These are phyloP conservation scores for Uria lomvia DNA, from an alignment of 2,113 vertebrate genomes.

Conservation along the genomic window DNA sequence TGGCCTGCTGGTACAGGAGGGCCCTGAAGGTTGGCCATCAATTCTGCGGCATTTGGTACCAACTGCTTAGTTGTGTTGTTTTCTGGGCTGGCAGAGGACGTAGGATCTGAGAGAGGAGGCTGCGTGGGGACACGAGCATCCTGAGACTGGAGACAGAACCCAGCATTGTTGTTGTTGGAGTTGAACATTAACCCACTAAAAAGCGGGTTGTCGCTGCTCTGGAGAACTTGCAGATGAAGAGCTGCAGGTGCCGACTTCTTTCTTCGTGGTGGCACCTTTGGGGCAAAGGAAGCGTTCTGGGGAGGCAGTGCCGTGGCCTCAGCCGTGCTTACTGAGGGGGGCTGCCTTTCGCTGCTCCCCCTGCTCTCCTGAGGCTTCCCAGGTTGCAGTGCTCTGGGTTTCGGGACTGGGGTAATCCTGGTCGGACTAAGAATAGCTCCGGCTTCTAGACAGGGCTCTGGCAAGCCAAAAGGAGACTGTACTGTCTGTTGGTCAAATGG, in stretches of 20 bases:
- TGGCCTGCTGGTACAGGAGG: not conserved
- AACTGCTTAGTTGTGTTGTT: not conserved
- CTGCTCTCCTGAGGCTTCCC: slow-evolving; percentile 47
- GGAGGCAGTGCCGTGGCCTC: not conserved
- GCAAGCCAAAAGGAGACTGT: slow-evolving; percentile 23
- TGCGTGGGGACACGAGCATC: fast-evolving
- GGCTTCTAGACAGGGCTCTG: slow-evolving; percentile 25
- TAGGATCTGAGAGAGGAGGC: not conserved
- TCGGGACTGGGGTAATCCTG: slow-evolving; percentile 66
- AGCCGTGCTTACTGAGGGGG: not conserved
- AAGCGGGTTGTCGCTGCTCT: slow-evolving; percentile 33
- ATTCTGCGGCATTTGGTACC: not conserved
- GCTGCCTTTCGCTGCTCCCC: not conserved
- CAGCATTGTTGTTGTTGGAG: not conserved
- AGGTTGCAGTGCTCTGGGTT: slow-evolving; percentile 65
- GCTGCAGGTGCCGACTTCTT: slow-evolving; percentile 77
- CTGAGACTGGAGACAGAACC: not conserved
- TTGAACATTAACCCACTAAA: slow-evolving; percentile 1
- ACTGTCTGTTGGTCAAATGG: not conserved
- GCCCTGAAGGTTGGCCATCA: not conserved
- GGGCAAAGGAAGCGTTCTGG: not conserved
- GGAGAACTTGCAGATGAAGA: slow-evolving; percentile 73
- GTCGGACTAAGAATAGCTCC: not conserved
- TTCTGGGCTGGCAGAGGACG: not conserved
- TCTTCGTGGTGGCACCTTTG: slow-evolving; percentile 76